Percentiles rank a stretch among this genome's conserved stretches.
Evolutionary conservation across 2,797 vertebrate genomes (phyloP).

Genomic region (Eupleurogrammus muticus): DNA sequence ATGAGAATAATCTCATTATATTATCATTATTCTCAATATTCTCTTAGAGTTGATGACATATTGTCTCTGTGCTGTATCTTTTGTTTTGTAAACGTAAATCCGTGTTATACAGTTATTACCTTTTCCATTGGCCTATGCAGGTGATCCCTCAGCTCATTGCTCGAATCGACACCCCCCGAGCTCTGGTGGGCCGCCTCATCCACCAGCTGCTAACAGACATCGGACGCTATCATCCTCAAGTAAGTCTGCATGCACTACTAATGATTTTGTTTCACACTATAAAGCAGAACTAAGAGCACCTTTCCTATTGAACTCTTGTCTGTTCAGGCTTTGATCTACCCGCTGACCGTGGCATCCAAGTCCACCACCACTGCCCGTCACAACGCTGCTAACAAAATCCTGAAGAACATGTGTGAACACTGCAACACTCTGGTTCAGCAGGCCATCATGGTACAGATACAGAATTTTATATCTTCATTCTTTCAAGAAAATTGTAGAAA

Average conservation of each 20-base stretch:
- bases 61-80: background rate
- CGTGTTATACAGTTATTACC: background rate
- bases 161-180: conserved; percentile 96
- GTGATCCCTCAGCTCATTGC: conserved; percentile 99
- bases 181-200: conserved; percentile 96
- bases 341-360: conserved; percentile 97
- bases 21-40: no score
- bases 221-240: conserved; percentile 97
- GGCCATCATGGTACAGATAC: conserved; percentile 93
- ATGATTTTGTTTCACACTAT: background rate
- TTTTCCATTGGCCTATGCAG: conserved; percentile 71
- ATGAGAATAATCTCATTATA: no score
- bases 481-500: background rate
- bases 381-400: conserved; percentile 98
- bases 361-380: conserved; percentile 98
- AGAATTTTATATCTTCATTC: background rate
- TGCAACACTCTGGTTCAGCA: conserved; percentile 98
- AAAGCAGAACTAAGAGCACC: background rate
- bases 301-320: conserved; percentile 19
- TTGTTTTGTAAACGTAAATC: background rate
- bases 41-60: background rate
- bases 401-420: conserved; percentile 99
- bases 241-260: conserved; percentile 53
- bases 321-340: conserved; percentile 96
- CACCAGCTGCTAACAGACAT: conserved; percentile 99